phyloP scores from a whole-genome alignment of 2,113 vertebrate species.

The Rana temporaria region DNA sequence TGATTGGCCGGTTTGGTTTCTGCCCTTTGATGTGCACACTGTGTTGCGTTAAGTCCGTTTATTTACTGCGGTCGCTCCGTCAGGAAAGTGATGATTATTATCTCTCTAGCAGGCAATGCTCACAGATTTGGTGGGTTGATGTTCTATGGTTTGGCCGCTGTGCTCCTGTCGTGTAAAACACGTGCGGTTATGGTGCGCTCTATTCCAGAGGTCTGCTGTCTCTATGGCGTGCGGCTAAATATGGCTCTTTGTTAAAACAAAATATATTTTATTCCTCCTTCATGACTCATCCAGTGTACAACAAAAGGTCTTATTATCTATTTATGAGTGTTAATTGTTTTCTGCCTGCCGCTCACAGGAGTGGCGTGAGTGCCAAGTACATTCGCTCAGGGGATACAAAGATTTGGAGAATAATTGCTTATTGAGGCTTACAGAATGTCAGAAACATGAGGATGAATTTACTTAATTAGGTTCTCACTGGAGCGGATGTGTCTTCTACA shows the following conservation, averaged over 20 bases:
- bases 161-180: neutral
- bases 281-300: neutral
- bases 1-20: too few species aligned
- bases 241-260: neutral
- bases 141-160: too few species aligned
- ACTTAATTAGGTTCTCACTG: neutral
- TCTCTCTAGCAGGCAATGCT: too few species aligned
- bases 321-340: conserved; percentile 16
- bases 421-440: too few species aligned
- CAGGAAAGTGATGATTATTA: too few species aligned
- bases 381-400: neutral
- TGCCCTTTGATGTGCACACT: too few species aligned
- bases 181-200: neutral
- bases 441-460: neutral
- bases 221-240: neutral
- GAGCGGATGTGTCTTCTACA: too few species aligned
- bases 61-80: too few species aligned
- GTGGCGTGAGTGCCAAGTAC: neutral
- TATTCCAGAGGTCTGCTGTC: neutral
- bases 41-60: too few species aligned
- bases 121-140: too few species aligned
- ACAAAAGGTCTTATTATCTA: conserved; percentile 38
- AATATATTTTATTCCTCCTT: neutral
- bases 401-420: neutral
- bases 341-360: neutral